Evolutionary conservation across 2,113 vertebrate genomes (phyloP).

Genomic region (Daubentonia madagascariensis): DNA sequence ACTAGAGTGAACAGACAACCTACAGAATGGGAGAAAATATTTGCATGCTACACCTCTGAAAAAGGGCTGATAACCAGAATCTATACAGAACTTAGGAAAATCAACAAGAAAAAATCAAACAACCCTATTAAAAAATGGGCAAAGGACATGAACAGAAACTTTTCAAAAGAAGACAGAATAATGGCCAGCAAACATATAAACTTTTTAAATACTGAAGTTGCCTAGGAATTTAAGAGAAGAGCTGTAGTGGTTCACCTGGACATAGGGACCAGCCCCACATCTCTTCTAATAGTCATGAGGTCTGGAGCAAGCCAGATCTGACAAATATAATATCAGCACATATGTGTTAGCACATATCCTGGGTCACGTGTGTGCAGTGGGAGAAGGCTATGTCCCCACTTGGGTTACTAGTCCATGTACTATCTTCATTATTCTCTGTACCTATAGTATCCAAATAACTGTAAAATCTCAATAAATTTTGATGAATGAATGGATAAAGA

Average conservation of each 20-base stretch:
- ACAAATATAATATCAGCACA: not conserved
- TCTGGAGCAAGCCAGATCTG: not conserved
- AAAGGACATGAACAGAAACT: too few relatives aligned
- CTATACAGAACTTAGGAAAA: too few relatives aligned
- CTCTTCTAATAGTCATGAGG: not conserved
- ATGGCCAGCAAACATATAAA: too few relatives aligned
- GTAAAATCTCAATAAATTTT: not conserved
- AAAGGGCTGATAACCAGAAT: too few relatives aligned
- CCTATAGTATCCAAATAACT: not conserved
- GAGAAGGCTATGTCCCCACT: not conserved
- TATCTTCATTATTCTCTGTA: not conserved
- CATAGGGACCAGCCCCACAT: fast-evolving
- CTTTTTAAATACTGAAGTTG: not conserved
- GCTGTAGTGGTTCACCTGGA: not conserved
- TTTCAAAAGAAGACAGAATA: too few relatives aligned
- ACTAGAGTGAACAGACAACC: too few relatives aligned
- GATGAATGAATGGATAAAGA: not conserved
- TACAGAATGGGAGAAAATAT: too few relatives aligned
- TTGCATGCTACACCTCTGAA: too few relatives aligned
- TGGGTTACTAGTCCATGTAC: not conserved
- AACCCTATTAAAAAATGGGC: too few relatives aligned
- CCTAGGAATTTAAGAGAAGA: not conserved
- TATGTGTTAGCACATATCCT: not conserved
- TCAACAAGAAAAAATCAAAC: too few relatives aligned
- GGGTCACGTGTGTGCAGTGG: not conserved